These are phyloP conservation scores for Zaprionus camerounensis DNA, from an alignment of 1,140 invertebrate species.

Conservation along the genomic window DNA sequence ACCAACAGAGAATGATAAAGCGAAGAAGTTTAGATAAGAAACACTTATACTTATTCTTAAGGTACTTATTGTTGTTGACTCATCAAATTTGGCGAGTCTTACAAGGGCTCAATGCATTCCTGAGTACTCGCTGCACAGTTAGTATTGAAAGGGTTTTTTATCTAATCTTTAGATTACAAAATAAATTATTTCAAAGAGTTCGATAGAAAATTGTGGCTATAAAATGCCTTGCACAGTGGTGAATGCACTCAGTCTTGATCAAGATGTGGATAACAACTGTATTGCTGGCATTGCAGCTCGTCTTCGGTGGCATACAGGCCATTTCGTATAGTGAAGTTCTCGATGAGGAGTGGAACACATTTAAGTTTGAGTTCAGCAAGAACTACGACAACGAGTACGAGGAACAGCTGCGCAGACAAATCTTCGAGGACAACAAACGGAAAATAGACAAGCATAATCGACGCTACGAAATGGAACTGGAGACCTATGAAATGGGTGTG, in stretches of 20 bases:
- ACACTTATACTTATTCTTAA: too few species aligned
- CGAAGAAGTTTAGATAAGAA: too few species aligned
- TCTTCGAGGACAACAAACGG: conserved; percentile 92
- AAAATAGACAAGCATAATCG: conserved; percentile 93
- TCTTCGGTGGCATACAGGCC: not conserved
- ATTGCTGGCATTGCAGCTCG: conserved; percentile 8
- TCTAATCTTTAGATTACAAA: not conserved
- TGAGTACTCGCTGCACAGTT: not conserved
- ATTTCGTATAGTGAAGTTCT: conserved; percentile 12
- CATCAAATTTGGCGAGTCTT: not conserved
- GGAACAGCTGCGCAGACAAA: conserved; percentile 88
- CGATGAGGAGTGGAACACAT: conserved; percentile 28
- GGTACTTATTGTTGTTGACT: too few species aligned
- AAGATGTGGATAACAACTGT: conserved; percentile 17
- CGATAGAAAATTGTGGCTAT: not conserved
- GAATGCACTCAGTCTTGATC: not conserved
- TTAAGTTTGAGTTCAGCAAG: conserved; percentile 19
- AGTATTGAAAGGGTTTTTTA: not conserved
- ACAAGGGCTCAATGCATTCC: not conserved
- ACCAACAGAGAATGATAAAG: too few species aligned
- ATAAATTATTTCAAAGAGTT: not conserved
- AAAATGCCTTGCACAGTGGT: not conserved
- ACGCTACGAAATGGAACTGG: conserved; percentile 87
- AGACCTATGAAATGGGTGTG: conserved; percentile 87
- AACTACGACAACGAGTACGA: conserved; percentile 8